Conservation (phyloP, 2,888 invertebrate genomes). For the Cybosia mesomella region DNA sequence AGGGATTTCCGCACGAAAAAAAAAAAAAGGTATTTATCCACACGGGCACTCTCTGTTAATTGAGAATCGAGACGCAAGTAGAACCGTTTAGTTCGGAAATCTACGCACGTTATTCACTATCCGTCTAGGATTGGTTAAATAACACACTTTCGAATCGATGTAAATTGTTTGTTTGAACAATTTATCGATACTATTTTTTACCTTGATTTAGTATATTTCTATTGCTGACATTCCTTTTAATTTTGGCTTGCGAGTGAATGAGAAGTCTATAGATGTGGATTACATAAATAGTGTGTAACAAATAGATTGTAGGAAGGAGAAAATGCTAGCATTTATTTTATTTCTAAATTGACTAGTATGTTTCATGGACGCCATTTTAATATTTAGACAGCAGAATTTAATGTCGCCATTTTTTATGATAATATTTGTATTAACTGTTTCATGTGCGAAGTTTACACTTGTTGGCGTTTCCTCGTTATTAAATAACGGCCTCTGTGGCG, state of each 20-base stretch:
- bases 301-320: background rate
- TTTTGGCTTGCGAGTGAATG: background rate
- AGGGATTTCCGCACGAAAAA: no score
- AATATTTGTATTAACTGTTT: no score
- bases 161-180: slow-evolving; percentile 34
- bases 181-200: slow-evolving; percentile 30
- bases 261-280: background rate
- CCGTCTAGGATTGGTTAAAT: slow-evolving; percentile 27
- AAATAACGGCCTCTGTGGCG: no score
- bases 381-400: no score
- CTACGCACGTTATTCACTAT: slow-evolving; percentile 8
- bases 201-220: slow-evolving; percentile 25
- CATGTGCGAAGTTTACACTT: no score
- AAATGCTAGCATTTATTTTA: no score
- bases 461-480: no score
- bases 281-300: background rate
- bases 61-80: slow-evolving; percentile 26
- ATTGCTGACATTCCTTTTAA: slow-evolving; percentile 23
- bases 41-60: slow-evolving; percentile 13
- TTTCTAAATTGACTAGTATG: no score
- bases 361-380: no score
- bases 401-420: no score
- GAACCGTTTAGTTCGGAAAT: slow-evolving; percentile 27
- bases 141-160: slow-evolving; percentile 29
- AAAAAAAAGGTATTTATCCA: background rate